phyloP scores from a whole-genome alignment of 2,797 vertebrate genomes.

The Pangasius macronema region DNA sequence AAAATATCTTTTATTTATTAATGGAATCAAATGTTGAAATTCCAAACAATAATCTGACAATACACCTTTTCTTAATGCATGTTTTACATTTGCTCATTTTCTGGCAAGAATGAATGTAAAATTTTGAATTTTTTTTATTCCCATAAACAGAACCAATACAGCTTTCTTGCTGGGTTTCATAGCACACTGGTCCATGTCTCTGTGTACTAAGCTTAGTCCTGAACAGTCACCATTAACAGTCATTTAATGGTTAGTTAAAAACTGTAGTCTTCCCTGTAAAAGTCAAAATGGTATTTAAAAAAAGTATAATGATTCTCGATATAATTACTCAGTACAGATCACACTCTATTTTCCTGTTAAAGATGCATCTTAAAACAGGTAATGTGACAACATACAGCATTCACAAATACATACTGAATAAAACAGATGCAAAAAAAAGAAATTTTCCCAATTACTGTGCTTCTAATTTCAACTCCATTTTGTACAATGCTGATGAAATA shows the following conservation, averaged over 20 bases:
- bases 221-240: conserved; percentile 17
- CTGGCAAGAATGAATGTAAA: background rate
- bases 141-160: background rate
- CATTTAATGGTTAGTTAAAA: background rate
- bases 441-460: background rate
- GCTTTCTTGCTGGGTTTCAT: background rate
- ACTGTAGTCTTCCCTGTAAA: conserved; percentile 11
- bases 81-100: conserved; percentile 5
- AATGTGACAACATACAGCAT: background rate
- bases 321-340: background rate
- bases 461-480: background rate
- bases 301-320: background rate
- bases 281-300: background rate
- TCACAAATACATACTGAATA: background rate
- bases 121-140: background rate
- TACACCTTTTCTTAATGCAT: background rate
- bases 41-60: background rate
- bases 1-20: conserved; percentile 20
- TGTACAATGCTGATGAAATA: conserved; percentile 2
- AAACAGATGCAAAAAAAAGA: background rate
- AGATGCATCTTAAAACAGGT: background rate
- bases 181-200: background rate
- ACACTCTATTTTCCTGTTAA: background rate
- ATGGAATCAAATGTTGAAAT: conserved; percentile 7
- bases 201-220: background rate